Evolutionary conservation across 2,797 vertebrate species (phyloP), one percentile per base, ranked within the genome.

Genomic region (Oreochromis grahami): DNA sequence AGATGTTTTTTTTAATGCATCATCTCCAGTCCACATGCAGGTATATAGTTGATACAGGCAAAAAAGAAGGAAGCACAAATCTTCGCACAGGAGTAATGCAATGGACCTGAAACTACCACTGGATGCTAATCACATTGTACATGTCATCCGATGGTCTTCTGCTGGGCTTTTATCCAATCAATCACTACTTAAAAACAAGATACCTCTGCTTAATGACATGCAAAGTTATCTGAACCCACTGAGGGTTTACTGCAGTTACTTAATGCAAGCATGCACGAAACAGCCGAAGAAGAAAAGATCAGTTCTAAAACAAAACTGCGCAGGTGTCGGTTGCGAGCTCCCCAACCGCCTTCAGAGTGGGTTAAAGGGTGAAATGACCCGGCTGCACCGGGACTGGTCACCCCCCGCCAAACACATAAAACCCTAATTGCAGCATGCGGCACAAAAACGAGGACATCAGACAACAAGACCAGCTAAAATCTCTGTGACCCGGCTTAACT

Each of bases 401-500:
- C 56, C 52, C 26, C 15, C n/a, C 45, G 15, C 17, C 24, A 6
- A 58, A 82, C 72, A 19, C 55, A 48, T 80, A 76, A 72, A 85
- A 78, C 21, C 78, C 45, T 86, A 68, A 58, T 51, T 79, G 10
- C 76, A 50, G 80, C 74, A 87, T 81, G 80, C 5, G 63, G 48
- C 51, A 84, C 80, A 88, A 83, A 86, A 92, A 91, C 38, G 84
- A 90, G 87, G 88, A 82, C 90, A 87, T 88, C 79, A 84, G 82
- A 87, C 86, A 88, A 91, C 87, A 88, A 41, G 82, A 76, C 58
- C 84, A 84, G 83, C 82, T 92, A 90, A 93, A 93, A 95, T 93
- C 91, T 94, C 85, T 84, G 78, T 94, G 91, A 94, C 91, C 93
- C 91, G 90, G 92, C 86, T 96, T 95, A 96, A 83, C 80, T 63